phyloP scores from a whole-genome alignment of 2,888 invertebrate genomes.

The Pomacea canaliculata region DNA sequence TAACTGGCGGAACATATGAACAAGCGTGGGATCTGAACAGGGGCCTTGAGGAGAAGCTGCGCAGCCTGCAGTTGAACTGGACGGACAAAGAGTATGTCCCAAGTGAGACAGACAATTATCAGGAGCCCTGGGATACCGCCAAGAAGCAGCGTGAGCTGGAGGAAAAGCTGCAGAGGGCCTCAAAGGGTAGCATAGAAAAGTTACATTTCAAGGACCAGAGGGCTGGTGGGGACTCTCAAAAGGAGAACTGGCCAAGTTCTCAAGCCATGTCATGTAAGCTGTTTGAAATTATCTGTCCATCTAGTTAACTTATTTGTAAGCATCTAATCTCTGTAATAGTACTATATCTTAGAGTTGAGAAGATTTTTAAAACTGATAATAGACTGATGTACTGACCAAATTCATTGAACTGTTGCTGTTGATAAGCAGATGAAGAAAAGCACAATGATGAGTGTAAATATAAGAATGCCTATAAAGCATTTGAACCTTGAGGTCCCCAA shows the following conservation, averaged over 20 bases:
- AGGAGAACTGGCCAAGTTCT: too few species aligned
- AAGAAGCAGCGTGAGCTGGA: slow-evolving; percentile 59
- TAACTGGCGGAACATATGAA: slow-evolving; percentile 32
- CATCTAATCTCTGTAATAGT: too few species aligned
- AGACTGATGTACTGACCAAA: too few species aligned
- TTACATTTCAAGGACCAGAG: neutral
- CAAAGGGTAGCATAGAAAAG: slow-evolving; percentile 1
- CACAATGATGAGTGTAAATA: too few species aligned
- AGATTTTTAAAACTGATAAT: too few species aligned
- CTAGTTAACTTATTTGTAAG: neutral
- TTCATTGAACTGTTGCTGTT: too few species aligned
- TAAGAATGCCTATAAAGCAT: too few species aligned
- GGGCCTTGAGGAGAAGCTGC: slow-evolving; percentile 29
- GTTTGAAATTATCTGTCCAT: neutral
- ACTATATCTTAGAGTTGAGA: too few species aligned
- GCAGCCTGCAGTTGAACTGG: neutral
- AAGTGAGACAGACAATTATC: slow-evolving; percentile 40
- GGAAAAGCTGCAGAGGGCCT: slow-evolving; percentile 49
- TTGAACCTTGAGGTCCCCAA: too few species aligned
- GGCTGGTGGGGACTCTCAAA: neutral
- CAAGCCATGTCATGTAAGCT: too few species aligned
- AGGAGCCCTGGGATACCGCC: slow-evolving; percentile 61
- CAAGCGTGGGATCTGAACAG: slow-evolving; percentile 40
- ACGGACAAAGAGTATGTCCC: slow-evolving; percentile 44
- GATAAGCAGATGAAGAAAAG: too few species aligned